These are phyloP conservation scores for Arvicanthis niloticus DNA, from an alignment of 2,113 vertebrate species.

Conservation along the genomic window DNA sequence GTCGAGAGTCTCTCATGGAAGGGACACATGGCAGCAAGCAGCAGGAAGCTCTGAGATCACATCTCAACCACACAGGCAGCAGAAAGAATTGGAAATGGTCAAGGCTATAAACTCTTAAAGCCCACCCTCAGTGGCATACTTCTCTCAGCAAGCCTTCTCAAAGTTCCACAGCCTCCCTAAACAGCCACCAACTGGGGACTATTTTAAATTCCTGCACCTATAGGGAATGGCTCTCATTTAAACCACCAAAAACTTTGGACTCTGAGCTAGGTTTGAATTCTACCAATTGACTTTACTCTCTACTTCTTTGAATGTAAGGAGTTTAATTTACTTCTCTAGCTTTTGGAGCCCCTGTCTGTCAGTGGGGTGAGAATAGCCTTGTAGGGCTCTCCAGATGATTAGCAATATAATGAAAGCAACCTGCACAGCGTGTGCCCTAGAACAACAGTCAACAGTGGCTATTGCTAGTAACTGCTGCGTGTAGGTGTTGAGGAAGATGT, in stretches of 20 bases:
- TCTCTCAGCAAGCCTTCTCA: background rate
- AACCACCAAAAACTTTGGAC: background rate
- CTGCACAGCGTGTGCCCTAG: background rate
- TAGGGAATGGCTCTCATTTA: background rate
- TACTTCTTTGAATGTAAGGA: background rate
- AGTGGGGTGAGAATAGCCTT: background rate
- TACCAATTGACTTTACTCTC: background rate
- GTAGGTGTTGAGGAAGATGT: conserved; percentile 12
- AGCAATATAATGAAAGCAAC: background rate
- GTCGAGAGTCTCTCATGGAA: background rate
- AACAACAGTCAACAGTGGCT: background rate
- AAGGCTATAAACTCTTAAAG: background rate
- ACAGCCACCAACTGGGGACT: background rate
- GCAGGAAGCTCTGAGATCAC: background rate
- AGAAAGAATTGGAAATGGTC: background rate
- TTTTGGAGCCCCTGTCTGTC: background rate
- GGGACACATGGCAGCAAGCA: background rate
- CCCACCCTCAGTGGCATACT: background rate
- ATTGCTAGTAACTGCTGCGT: background rate
- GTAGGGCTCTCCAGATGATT: background rate
- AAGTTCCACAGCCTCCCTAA: background rate
- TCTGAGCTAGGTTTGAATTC: conserved; percentile 5
- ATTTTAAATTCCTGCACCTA: background rate
- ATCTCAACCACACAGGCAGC: background rate
- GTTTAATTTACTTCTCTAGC: conserved; percentile 6